Evolutionary conservation across 2,888 invertebrate species (phyloP).

Genomic region (Phanerotoma sp.): DNA sequence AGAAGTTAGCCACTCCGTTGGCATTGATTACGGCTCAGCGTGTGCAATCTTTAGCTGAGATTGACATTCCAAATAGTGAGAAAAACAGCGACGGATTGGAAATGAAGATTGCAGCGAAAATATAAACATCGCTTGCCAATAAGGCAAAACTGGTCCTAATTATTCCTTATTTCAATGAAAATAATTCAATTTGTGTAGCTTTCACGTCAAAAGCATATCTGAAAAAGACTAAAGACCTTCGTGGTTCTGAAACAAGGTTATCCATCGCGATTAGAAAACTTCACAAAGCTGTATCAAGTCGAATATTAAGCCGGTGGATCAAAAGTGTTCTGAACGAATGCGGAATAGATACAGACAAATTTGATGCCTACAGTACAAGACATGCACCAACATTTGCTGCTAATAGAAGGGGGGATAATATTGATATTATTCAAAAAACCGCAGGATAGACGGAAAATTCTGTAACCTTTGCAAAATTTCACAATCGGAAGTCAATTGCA

Average conservation of each 20-base stretch:
- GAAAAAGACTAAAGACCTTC: slow-evolving; percentile 5
- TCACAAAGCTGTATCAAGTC: slow-evolving; percentile 15
- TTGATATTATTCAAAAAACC: slow-evolving; percentile 16
- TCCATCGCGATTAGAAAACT: slow-evolving; percentile 10
- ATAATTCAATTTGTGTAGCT: slow-evolving; percentile 13
- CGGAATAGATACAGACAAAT: slow-evolving; percentile 20
- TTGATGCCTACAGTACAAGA: slow-evolving; percentile 28
- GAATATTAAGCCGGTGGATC: slow-evolving; percentile 25
- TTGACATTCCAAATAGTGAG: slow-evolving; percentile 22
- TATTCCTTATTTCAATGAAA: neutral
- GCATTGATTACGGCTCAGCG: slow-evolving; percentile 29
- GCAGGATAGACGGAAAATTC: slow-evolving; percentile 19
- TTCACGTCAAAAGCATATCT: slow-evolving; percentile 10
- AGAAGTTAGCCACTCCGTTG: slow-evolving; percentile 25
- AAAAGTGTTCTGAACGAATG: slow-evolving; percentile 16
- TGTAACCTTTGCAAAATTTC: slow-evolving; percentile 17
- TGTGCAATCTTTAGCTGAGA: slow-evolving; percentile 25
- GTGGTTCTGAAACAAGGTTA: neutral
- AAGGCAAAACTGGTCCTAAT: neutral
- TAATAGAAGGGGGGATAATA: slow-evolving; percentile 1
- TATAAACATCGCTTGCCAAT: neutral
- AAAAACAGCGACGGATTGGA: neutral
- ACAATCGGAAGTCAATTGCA: neutral
- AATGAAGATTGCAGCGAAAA: neutral
- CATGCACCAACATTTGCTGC: slow-evolving; percentile 25